Base-by-base conservation (phyloP, 2,113 vertebrate species). In the Pangasianodon gigas region DNA sequence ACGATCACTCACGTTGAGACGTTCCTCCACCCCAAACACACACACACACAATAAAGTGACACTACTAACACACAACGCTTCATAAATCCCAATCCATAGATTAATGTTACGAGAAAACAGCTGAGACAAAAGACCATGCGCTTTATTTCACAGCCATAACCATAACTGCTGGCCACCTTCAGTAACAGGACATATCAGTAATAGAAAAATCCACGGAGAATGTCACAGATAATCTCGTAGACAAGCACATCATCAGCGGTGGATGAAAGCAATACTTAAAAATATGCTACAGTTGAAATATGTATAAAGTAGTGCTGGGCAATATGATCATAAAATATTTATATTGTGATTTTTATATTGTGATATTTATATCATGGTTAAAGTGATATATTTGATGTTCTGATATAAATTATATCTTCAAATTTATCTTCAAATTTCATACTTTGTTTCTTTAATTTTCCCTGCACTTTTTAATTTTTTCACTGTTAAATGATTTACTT, bases 61-160 rank as follows among this genome's bases (percentile, higher is more conserved):
- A 86, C 83, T 88, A 77, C 89, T 46, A 87, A 87, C 87, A 37
- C 62, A 87, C 48, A 88, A 82, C 56, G 84, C 89, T 90, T 89
- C 91, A 92, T 92, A 77, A 92, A 92, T 19, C 87, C 51, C 87
- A 87, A 92, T 92, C 89, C 81, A 87, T 71, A 92, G 87, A 62
- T 79, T 87, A 88, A 88, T 89, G 89, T 90, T 77, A 86, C 32
- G 46, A 69, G 81, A 89, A 87, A 86, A 88, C 11, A 21, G 54
- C 11, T 18, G 79, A 85, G 81, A 90, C 21, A 44, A 88, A 82
- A 84, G 62, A 80, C 21, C n/a, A 11, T 19, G 32, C 14, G 84
- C 46, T 82, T 71, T 86, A 86, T 86, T 86, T 90, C 26, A 82
- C 62, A 67, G 60, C 48, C 16, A 46, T 81, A 87, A 82, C 37